A percentile compares a stretch with the other conserved stretches of the same genome.
Conservation (phyloP, 2,797 vertebrate genomes). For the Megaceryle alcyon region DNA sequence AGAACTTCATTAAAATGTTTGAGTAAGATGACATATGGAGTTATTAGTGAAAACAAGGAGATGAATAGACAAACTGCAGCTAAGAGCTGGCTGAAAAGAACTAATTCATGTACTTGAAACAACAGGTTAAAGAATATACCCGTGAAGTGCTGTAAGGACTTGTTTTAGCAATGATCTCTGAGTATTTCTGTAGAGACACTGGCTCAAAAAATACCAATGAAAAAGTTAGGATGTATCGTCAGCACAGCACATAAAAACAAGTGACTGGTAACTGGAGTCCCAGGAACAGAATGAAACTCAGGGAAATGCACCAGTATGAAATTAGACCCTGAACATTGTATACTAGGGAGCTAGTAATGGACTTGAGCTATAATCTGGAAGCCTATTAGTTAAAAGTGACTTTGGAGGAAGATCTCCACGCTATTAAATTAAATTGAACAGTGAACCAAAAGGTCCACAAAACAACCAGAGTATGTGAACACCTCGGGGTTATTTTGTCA, state of each 20-base stretch:
- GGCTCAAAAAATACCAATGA: not conserved
- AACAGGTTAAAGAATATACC: not conserved
- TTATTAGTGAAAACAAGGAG: not conserved
- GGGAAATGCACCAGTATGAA: not conserved
- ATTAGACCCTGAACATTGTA: rapidly evolving
- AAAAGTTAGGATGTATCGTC: not conserved
- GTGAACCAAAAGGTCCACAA: not conserved
- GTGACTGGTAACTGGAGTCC: not conserved
- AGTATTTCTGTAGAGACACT: not conserved
- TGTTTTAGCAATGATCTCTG: not conserved
- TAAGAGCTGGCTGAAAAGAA: not conserved
- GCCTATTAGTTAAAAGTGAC: not conserved
- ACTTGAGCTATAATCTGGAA: not conserved
- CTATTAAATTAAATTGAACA: not conserved
- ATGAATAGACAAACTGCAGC: not conserved
- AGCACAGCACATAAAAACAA: not conserved
- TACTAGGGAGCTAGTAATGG: rapidly evolving
- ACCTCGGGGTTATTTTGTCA: not conserved
- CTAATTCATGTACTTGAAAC: not conserved
- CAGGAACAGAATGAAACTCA: not conserved
- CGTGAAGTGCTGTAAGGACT: not conserved
- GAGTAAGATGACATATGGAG: not conserved
- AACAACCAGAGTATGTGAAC: not conserved
- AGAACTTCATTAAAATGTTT: not conserved
- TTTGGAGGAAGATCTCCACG: not conserved